Evolutionary conservation across 2,797 vertebrate species (phyloP).

Genomic region (Pipistrellus pipistrellus): DNA sequence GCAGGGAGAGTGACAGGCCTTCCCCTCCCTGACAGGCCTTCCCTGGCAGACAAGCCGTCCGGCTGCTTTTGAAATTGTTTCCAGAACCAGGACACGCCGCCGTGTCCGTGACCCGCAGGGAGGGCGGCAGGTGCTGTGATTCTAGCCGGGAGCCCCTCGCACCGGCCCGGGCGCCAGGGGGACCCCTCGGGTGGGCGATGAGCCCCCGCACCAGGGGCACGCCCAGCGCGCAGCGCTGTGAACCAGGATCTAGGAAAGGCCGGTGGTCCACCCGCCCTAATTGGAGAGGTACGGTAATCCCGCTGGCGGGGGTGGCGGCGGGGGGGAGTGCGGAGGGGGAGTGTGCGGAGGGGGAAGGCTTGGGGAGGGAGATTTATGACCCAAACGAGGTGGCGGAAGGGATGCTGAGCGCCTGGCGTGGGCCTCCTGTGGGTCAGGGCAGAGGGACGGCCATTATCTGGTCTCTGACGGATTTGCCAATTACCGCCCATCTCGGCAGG

Average conservation of each 20-base stretch:
- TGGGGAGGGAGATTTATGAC: too few species aligned
- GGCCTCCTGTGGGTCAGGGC: neutral
- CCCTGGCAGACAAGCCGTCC: neutral
- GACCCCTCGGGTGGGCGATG: accelerated
- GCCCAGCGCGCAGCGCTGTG: neutral
- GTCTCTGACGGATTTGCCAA: neutral
- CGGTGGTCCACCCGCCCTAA: accelerated
- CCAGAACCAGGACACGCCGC: neutral
- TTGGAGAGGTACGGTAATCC: neutral
- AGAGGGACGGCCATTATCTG: neutral
- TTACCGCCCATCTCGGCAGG: neutral
- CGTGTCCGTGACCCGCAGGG: too few species aligned
- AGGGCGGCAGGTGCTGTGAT: too few species aligned
- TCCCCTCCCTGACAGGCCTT: accelerated
- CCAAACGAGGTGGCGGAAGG: neutral
- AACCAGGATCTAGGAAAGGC: neutral
- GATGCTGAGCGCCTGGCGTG: accelerated
- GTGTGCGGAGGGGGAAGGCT: too few species aligned
- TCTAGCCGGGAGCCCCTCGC: too few species aligned
- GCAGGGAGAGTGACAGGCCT: neutral
- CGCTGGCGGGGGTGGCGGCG: accelerated
- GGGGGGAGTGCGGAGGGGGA: neutral
- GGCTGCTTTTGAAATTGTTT: neutral
- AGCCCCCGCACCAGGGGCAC: accelerated
- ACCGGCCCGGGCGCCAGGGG: accelerated